Conservation (phyloP, 2,888 invertebrate species). For the Syrista parreyssii region DNA sequence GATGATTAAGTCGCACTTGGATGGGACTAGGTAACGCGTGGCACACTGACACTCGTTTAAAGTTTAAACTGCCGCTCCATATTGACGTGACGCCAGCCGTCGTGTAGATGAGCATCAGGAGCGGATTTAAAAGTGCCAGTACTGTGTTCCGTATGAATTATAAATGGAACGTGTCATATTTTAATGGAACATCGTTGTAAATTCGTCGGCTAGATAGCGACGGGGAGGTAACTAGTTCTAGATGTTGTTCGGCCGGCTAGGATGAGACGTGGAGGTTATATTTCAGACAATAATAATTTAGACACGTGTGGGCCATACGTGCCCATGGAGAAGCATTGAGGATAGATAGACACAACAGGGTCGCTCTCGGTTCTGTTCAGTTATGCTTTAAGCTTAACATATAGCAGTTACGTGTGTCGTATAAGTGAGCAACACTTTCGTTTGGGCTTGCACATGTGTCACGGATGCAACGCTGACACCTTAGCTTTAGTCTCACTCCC, state of each 20-base stretch:
- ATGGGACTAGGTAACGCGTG: background rate
- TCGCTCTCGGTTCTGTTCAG: conserved; percentile 32
- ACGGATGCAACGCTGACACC: conserved; percentile 27
- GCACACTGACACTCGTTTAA: background rate
- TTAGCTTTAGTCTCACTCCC: conserved; percentile 17
- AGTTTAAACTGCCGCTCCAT: background rate
- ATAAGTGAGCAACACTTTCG: conserved; percentile 8
- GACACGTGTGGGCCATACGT: conserved; percentile 63
- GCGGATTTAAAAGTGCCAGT: conserved; percentile 8
- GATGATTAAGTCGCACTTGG: background rate
- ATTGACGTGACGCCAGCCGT: background rate
- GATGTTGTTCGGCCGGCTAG: conserved; percentile 30
- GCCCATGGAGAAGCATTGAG: conserved; percentile 40
- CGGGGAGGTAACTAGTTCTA: conserved; percentile 39
- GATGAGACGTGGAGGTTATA: conserved; percentile 34
- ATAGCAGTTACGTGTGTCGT: conserved; percentile 5
- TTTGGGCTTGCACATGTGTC: conserved; percentile 32
- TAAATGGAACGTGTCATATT: conserved; percentile 45
- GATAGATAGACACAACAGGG: conserved; percentile 56
- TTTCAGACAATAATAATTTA: conserved; percentile 62
- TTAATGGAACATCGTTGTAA: conserved; percentile 48
- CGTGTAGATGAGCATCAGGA: background rate
- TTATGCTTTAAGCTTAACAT: conserved; percentile 35
- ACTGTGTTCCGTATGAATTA: conserved; percentile 25
- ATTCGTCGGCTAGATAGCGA: conserved; percentile 26